Evolutionary conservation across 2,797 vertebrate species (phyloP), one percentile per base, ranked within the genome.

Genomic region (Eulemur coronatus): DNA sequence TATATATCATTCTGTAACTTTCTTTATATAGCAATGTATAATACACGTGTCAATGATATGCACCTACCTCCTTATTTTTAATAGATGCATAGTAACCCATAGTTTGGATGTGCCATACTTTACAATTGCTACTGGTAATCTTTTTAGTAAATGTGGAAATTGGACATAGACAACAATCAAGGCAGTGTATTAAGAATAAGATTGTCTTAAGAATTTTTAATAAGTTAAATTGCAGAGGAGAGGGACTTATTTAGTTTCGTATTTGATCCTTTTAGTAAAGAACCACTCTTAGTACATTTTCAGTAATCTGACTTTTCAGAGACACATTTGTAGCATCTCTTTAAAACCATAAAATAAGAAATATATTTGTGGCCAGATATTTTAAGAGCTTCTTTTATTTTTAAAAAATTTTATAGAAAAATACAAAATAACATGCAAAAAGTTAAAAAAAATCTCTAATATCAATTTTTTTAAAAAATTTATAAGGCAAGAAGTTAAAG

Each of bases 351-450:
- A 79, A 91, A 88, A 70, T n/a, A 85, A 50, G 55, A 92, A 92
- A 70, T 82, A 50, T 73, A 75, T 93, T 85, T 95, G 35, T 93
- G 46, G 14, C 26, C 57, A 84, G 63, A 61, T 91, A 79, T 41
- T 94, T 93, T 91, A 97, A 95, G 33, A 92, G 5, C 10, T 95
- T 46, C 24, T 69, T 75, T 91, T 85, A 70, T 35, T 89, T 96
- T 96, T 95, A 24, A 84, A 96, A 89, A 30, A 4, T 76, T 84
- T 95, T 84, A 82, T 67, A 79, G 52, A 94, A 94, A 96, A 96
- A 69, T 95, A 61, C 22, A 10, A 80, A 89, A 55, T 84, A 85
- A 90, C 2, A 78, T 17, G 33, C 52, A 38, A 85, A 88, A 87
- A 43, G 7, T 78, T 79, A 67, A 18, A 88, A 67, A 65, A 61